These are phyloP conservation scores for Hymenopus coronatus DNA, from an alignment of 2,888 invertebrate genomes.

Conservation along the genomic window DNA sequence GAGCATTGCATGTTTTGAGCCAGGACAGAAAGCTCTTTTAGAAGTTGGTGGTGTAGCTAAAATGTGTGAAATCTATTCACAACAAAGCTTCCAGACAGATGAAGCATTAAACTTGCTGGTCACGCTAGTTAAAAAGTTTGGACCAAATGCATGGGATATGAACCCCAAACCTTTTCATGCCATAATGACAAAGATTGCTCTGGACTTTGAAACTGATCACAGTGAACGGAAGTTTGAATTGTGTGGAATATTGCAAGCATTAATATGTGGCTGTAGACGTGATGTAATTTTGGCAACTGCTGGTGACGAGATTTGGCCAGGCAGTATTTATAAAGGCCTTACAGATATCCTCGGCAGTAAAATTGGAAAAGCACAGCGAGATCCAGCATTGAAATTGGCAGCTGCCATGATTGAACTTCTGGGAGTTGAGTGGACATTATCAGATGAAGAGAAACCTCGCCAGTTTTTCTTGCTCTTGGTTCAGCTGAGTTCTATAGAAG, in stretches of 20 bases:
- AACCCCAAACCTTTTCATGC: constrained; percentile 78
- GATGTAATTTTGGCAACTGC: constrained; percentile 62
- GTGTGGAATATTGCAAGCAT: constrained; percentile 72
- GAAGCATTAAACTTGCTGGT: constrained; percentile 81
- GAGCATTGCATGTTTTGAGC: constrained; percentile 72
- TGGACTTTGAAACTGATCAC: constrained; percentile 86
- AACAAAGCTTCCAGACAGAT: constrained; percentile 86
- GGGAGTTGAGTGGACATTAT: constrained; percentile 81
- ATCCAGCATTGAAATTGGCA: constrained; percentile 81
- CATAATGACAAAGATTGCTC: constrained; percentile 74
- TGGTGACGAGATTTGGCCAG: constrained; percentile 75
- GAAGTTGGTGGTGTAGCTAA: constrained; percentile 74
- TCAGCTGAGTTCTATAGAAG: constrained; percentile 87
- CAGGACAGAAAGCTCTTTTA: constrained; percentile 76
- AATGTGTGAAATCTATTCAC: constrained; percentile 82
- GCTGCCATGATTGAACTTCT: constrained; percentile 76
- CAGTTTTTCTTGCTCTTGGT: constrained; percentile 78
- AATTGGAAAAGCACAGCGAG: constrained; percentile 82
- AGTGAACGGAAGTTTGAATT: constrained; percentile 87
- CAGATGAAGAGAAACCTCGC: constrained; percentile 72
- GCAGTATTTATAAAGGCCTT: constrained; percentile 76
- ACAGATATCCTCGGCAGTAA: constrained; percentile 82
- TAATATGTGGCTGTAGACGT: constrained; percentile 70
- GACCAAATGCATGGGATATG: constrained; percentile 71
- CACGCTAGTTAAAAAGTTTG: constrained; percentile 68